Evolutionary conservation across 2,113 vertebrate genomes (phyloP), one percentile per base, ranked within the genome.

Genomic region (Balaenoptera acutorostrata): DNA sequence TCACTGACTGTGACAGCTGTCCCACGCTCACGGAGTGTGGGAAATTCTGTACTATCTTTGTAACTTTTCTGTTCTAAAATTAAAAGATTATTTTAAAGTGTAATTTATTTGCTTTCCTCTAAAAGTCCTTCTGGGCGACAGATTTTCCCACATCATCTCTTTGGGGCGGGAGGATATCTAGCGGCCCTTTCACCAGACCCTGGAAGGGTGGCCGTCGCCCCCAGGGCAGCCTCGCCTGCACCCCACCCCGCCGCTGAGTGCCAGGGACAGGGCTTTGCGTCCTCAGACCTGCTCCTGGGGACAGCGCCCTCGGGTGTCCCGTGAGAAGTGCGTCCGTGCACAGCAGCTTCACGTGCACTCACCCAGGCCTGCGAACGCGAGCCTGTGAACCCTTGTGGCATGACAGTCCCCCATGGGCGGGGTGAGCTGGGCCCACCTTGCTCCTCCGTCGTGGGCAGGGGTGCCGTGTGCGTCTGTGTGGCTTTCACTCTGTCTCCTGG

Each of bases 281-380:
- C 33, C 49, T 14, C 21, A 25, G 75, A 18, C 74, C 74, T n/a
- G 46, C 74, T 21, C 18, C 18, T 1, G 46, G 74, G 31, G 55
- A 64, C 63, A 6, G 63, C 29, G 29, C 8, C 55, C 23, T 27
- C 1, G 13, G 52, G 78, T 23, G 52, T 39, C 23, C n/a, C 15
- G 13, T 27, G 2, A 15, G 63, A 14, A 14, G 0, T 27, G 8
- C 3, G n/a, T 27, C 9, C 8, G 7, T 10, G 69, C 18, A 1
- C 13, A 3, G 23, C n/a, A 11, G 3, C 52, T 64, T 52, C 52
- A 0, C 1, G 1, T 10, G 21, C 23, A 23, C 23, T 12, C 4
- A 9, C 21, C 36, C 2, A 1, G 0, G 23, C 77, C 52, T 11
- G 52, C n/a, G 5, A 2, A 3, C 11, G 0, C 1, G 0, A 10